Evolutionary conservation across 2,113 vertebrate species (phyloP), one percentile per base, ranked within the genome.

Genomic region (Brachypodius melanocephalos): DNA sequence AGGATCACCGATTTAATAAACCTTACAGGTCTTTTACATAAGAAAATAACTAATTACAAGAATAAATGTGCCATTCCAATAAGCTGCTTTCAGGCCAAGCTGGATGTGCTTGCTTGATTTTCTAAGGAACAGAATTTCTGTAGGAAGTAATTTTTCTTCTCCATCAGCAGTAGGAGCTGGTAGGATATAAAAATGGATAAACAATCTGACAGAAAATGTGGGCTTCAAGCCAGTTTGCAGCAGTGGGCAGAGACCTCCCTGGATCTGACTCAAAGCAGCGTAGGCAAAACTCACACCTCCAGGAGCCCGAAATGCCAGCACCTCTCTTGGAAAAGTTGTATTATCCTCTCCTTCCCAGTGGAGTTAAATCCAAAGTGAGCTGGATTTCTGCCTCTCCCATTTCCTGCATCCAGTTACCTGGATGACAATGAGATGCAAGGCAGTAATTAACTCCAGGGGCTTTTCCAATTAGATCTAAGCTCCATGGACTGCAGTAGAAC

Each of bases 191-290:
- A 96, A 95, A 85, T 45, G 68, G 63, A 79, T 85, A 90, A 94
- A 80, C 71, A 89, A 93, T 66, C 67, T 90, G 94, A 88, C 87
- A 90, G 91, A 61, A 85, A 89, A 66, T 2, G 52, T 83, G 93
- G 93, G 94, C 93, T 89, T 69, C 17, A 19, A 91, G 93, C 85
- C 95, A 97, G 85, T 32, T 76, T 91, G 82, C 71, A 74, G 83
- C 83, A 95, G 95, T 89, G 91, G 93, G 95, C 21, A 89, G 71
- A 94, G 87, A 88, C 81, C 79, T 54, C 66, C 69, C 78, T 85
- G 54, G 86, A 51, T 69, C 67, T 76, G 91, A 96, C 85, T 95
- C 91, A 95, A 93, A 80, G 94, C 17, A 5, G 95, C 45, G 71
- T 80, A 69, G 94, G 91, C 93, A 93, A 79, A 82, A 54, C 63